phyloP scores from a whole-genome alignment of 2,113 vertebrate genomes.

The Cyanocitta stelleri region DNA sequence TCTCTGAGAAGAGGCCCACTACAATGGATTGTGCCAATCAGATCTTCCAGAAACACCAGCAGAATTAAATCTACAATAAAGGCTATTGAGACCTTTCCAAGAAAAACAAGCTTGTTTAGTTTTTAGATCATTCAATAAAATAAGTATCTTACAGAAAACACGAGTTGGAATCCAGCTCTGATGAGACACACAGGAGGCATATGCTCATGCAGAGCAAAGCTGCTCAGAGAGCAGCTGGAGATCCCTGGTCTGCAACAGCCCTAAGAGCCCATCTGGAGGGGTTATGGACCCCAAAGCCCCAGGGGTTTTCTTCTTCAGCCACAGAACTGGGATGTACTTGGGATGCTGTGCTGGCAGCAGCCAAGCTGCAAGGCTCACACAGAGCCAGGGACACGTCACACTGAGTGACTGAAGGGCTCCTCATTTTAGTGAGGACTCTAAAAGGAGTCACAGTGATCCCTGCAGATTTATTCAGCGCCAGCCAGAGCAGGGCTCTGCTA shows the following conservation, averaged over 20 bases:
- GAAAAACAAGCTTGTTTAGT: not conserved
- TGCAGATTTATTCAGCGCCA: not conserved
- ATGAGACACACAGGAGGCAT: not conserved
- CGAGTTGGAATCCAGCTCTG: not conserved
- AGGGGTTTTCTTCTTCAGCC: not conserved
- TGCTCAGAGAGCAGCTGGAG: not conserved
- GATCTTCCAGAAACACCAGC: not conserved
- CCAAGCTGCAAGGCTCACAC: not conserved
- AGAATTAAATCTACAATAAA: not conserved
- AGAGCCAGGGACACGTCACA: accelerated
- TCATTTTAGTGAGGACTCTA: accelerated
- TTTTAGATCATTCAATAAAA: not conserved
- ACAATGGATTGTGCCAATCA: not conserved
- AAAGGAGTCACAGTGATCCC: not conserved
- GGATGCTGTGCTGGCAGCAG: not conserved
- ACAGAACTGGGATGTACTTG: not conserved
- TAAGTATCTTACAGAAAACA: not conserved
- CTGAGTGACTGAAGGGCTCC: accelerated
- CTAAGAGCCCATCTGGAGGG: not conserved
- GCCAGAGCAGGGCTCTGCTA: not conserved
- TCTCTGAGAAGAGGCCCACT: not conserved
- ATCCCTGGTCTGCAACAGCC: not conserved
- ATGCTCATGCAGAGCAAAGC: not conserved
- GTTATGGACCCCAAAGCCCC: not conserved
- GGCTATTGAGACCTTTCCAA: not conserved